A percentile compares a stretch with the other conserved stretches of the same genome.
Conservation (phyloP, 2,888 invertebrate genomes). For the Ormyrus rosae region DNA sequence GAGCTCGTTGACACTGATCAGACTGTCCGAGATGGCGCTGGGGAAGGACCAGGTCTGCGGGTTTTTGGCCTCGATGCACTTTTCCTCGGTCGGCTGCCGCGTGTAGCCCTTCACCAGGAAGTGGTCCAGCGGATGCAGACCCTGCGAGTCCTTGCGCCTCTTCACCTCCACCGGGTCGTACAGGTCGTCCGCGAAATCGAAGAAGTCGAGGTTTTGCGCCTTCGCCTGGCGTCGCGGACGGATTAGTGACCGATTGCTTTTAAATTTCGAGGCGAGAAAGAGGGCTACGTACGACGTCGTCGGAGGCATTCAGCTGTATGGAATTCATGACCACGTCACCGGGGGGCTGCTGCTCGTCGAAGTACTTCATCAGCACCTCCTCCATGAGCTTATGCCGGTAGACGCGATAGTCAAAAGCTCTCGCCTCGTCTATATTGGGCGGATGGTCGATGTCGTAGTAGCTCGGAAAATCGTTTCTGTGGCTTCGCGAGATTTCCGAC, state of each 20-base stretch:
- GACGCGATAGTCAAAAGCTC: slow-evolving; percentile 62
- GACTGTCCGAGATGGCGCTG: background rate
- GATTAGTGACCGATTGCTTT: too few species aligned
- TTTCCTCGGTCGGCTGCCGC: slow-evolving; percentile 62
- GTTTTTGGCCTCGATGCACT: slow-evolving; percentile 57
- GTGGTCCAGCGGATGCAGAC: slow-evolving; percentile 66
- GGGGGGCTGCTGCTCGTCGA: slow-evolving; percentile 67
- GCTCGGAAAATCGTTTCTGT: too few species aligned
- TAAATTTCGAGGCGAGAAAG: too few species aligned
- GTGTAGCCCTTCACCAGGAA: slow-evolving; percentile 62
- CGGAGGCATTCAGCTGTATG: slow-evolving; percentile 66
- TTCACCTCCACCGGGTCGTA: slow-evolving; percentile 51
- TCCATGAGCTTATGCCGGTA: slow-evolving; percentile 68
- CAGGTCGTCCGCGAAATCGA: slow-evolving; percentile 64
- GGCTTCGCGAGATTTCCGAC: too few species aligned
- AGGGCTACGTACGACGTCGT: slow-evolving; percentile 17
- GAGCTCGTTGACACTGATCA: background rate
- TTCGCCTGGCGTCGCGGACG: background rate
- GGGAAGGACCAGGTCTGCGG: slow-evolving; percentile 21
- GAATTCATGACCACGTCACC: slow-evolving; percentile 70
- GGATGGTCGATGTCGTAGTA: too few species aligned
- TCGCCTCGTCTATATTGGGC: background rate
- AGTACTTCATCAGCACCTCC: slow-evolving; percentile 64
- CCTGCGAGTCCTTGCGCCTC: slow-evolving; percentile 57
- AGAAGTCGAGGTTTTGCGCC: slow-evolving; percentile 54